These are phyloP conservation scores for Labeo catla DNA, from an alignment of 2,113 vertebrate species.

Conservation along the genomic window DNA sequence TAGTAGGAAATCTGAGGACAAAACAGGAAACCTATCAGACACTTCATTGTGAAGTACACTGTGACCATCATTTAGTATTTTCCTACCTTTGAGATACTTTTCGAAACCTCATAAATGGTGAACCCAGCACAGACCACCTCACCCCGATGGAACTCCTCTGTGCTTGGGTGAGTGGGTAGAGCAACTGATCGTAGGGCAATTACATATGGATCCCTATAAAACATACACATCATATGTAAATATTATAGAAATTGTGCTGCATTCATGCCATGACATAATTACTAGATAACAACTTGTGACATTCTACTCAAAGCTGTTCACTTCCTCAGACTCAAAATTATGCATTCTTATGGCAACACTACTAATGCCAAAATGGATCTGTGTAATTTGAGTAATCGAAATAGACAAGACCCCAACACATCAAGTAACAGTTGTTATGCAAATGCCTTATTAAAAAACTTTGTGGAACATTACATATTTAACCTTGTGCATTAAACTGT, in stretches of 20 bases:
- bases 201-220: slow-evolving; percentile 86
- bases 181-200: slow-evolving; percentile 89
- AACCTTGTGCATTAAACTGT: neutral
- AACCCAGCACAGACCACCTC: slow-evolving; percentile 93
- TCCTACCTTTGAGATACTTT: slow-evolving; percentile 81
- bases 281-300: neutral
- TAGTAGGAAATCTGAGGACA: slow-evolving; percentile 86
- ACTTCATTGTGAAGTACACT: neutral
- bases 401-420: neutral
- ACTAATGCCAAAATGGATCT: neutral
- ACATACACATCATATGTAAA: neutral
- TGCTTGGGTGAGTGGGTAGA: slow-evolving; percentile 79
- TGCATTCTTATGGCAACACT: neutral
- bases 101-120: slow-evolving; percentile 81
- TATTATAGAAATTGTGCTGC: neutral
- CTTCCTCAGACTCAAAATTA: neutral
- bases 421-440: neutral
- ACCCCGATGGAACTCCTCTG: slow-evolving; percentile 71
- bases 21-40: neutral
- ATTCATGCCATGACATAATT: neutral
- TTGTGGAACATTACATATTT: neutral
- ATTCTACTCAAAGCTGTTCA: neutral
- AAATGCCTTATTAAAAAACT: neutral
- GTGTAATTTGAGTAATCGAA: neutral
- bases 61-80: slow-evolving; percentile 25